These are phyloP conservation scores for Atrichornis clamosus DNA, from an alignment of 2,113 vertebrate genomes.

Conservation along the genomic window DNA sequence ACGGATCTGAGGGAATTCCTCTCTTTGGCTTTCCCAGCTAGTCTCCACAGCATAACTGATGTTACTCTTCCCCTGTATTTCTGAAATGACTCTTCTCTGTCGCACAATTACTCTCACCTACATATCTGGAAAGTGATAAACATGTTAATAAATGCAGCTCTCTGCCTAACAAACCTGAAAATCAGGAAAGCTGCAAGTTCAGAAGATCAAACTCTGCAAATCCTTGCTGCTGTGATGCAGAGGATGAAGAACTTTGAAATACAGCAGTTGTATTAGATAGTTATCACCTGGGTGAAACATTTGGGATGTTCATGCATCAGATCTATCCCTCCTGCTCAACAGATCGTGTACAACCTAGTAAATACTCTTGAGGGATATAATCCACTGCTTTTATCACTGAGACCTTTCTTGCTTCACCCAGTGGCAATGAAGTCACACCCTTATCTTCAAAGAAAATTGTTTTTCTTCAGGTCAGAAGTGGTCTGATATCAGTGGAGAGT, in stretches of 20 bases:
- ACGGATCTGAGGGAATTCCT: not conserved
- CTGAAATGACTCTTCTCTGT: not conserved
- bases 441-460: not conserved
- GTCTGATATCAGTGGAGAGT: not conserved
- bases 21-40: not conserved
- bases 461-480: not conserved
- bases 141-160: not conserved
- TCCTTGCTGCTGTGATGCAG: not conserved
- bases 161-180: not conserved
- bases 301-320: not conserved
- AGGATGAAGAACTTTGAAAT: not conserved
- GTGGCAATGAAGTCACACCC: not conserved
- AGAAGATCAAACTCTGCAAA: not conserved
- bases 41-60: not conserved
- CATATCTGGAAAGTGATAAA: not conserved
- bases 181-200: not conserved
- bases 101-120: fast-evolving
- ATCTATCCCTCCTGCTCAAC: not conserved
- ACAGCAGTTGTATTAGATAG: not conserved
- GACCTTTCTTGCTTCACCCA: fast-evolving
- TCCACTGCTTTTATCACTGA: not conserved
- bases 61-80: not conserved
- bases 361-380: not conserved
- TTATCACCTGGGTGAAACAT: not conserved
- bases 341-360: not conserved